Conservation (phyloP, 2,888 invertebrate species). For the Pseudeuparius sepicola region DNA sequence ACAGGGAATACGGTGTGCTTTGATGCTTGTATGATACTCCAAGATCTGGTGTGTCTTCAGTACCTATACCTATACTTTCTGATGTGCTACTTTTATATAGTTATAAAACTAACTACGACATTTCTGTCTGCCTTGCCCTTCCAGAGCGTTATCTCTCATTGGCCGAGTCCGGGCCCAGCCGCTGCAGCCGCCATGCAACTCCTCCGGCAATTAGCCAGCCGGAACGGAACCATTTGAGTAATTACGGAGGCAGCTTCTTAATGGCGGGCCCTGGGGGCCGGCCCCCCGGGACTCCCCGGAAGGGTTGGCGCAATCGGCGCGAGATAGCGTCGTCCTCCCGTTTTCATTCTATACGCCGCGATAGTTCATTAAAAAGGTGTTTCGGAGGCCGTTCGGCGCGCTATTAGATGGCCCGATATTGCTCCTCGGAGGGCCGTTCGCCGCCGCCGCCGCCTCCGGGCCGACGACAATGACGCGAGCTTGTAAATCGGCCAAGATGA, state of each 20-base stretch:
- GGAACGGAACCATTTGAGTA: constrained; percentile 31
- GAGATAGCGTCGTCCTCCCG: constrained; percentile 34
- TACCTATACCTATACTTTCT: no score
- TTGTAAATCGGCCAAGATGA: constrained; percentile 42
- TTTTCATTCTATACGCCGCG: constrained; percentile 44
- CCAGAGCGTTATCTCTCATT: no score
- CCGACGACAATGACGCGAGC: constrained; percentile 42
- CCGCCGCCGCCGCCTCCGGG: constrained; percentile 38
- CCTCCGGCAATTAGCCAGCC: constrained; percentile 26
- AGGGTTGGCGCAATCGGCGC: constrained; percentile 29
- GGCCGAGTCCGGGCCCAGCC: no score
- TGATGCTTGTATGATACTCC: no score
- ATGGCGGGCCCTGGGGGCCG: constrained; percentile 32
- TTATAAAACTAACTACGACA: no score
- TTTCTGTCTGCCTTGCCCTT: no score
- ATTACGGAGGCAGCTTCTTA: constrained; percentile 35
- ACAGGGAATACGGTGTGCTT: no score
- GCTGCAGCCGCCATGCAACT: no score
- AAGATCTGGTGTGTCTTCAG: no score
- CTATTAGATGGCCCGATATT: constrained; percentile 52
- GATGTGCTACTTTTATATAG: no score
- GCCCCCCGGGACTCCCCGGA: no score
- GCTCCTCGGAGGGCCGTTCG: constrained; percentile 43
- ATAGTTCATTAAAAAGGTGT: constrained; percentile 67
- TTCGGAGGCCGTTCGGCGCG: constrained; percentile 59